Evolutionary conservation across 2,113 vertebrate genomes (phyloP).

Genomic region (Atrichornis clamosus): DNA sequence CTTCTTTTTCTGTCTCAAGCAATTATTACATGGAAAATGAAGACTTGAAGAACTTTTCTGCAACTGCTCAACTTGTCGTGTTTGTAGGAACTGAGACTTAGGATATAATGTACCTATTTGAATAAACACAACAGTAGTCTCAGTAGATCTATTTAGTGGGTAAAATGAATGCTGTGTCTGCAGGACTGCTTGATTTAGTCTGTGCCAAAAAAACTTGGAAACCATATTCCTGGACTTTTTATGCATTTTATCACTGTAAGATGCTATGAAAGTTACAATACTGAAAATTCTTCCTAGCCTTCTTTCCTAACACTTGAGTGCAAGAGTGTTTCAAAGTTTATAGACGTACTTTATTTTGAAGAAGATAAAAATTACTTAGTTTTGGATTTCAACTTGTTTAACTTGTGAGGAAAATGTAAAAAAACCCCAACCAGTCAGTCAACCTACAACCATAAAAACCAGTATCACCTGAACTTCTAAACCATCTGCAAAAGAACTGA

Average conservation of each 20-base stretch:
- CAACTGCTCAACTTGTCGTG: not conserved
- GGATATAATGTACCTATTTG: not conserved
- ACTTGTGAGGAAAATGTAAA: not conserved
- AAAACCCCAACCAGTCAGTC: accelerated
- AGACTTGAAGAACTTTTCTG: not conserved
- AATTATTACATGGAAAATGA: not conserved
- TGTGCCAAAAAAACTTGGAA: not conserved
- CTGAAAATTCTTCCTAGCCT: not conserved
- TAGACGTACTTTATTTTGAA: not conserved
- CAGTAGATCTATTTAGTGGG: not conserved
- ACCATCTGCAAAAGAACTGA: not conserved
- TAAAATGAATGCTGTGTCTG: not conserved
- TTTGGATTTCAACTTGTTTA: not conserved
- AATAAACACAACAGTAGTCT: not conserved
- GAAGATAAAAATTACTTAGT: not conserved
- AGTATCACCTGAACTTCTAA: not conserved
- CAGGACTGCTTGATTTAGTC: not conserved
- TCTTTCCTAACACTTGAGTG: not conserved
- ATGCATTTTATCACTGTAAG: not conserved
- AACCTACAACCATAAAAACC: not conserved
- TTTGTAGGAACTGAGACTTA: not conserved
- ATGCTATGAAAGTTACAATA: not conserved
- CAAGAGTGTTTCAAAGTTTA: not conserved
- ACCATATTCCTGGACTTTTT: not conserved
- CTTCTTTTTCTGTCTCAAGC: not conserved